Base-by-base conservation (phyloP, 2,888 invertebrate species). In the Biston betularia region DNA sequence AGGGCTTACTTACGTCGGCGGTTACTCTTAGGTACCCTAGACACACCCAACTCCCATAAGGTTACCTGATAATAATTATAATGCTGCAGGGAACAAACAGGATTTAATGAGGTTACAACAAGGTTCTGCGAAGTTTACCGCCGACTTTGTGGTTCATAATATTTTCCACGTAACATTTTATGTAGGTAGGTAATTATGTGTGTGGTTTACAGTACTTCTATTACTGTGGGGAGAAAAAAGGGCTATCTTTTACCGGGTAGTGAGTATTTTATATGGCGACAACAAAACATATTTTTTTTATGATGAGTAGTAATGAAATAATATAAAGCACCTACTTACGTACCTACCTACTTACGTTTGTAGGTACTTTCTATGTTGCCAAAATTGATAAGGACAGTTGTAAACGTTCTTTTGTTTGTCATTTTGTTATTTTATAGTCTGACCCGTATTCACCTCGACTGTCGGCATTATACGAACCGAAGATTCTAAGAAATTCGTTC, bases 101-200 rank as follows among this genome's bases (percentile, higher is more conserved):
- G 58, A 40, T 58, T 48, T 58, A 58, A 58, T 58, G 58, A 58
- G 58, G 40, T 49, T 57, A 57, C 46, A 57, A 57, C 38, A 49
- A 49, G 58, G 58, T 58, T 57, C 15, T 24, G n/a, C 40, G 12
- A 33, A 58, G 49, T 49, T 58, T 58, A 58, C 49, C 6, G n/a
- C 58, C 49, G 42, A 58, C 40, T 50, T 49, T 49, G 58, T 58
- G 58, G 38, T 42, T 42, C 58, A 11, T 42, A 48, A 58, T 58
- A 58, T 48, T 34, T 56, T 44, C 14, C 14, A 56, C 45, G 12
- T 58, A 58, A 58, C 38, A 9, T 58, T 49, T 40, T 58, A 48
- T 38, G 57, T 12, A 38, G 57, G 46, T 54, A 38, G 14, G 46
- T 57, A 48, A 56, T 56, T 44, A 56, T 56, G 45, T 56, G 42